These are phyloP conservation scores for Oreochromis spilurus DNA, from an alignment of 2,113 vertebrate genomes.

Conservation along the genomic window DNA sequence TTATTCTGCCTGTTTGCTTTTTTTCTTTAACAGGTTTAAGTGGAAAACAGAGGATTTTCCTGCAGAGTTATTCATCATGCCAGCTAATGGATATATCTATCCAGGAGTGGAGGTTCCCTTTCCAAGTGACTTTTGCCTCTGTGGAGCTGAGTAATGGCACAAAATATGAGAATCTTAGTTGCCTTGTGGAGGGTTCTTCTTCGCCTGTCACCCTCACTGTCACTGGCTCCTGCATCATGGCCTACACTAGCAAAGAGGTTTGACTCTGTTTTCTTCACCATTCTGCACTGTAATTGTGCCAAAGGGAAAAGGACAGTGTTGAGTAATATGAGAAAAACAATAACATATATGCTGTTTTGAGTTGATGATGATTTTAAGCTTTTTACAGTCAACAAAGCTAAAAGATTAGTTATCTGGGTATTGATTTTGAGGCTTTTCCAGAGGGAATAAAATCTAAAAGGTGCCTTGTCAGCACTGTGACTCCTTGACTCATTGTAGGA, in stretches of 20 bases:
- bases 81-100: conserved; percentile 77
- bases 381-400: not conserved
- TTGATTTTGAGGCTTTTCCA: not conserved
- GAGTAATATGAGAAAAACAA: not conserved
- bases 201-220: conserved; percentile 72
- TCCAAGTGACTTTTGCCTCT: conserved; percentile 75
- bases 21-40: conserved; percentile 71
- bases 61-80: conserved; percentile 77
- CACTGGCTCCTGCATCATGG: conserved; percentile 73
- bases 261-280: not conserved
- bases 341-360: not conserved
- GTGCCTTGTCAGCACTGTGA: not conserved
- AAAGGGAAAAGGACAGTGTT: not conserved
- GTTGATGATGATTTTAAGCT: not conserved
- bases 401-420: not conserved
- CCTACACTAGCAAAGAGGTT: conserved; percentile 77
- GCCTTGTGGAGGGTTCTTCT: conserved; percentile 72
- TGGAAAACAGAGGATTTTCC: conserved; percentile 77
- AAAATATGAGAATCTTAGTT: conserved; percentile 72
- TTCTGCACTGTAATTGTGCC: not conserved
- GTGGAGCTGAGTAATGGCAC: conserved; percentile 64
- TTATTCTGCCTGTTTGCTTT: not conserved
- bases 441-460: not conserved
- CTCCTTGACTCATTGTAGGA: not conserved
- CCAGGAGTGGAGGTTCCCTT: conserved; percentile 78